Conservation (phyloP, 35 echinoderm and acorn worm species). For the Apostichopus japonicus region DNA sequence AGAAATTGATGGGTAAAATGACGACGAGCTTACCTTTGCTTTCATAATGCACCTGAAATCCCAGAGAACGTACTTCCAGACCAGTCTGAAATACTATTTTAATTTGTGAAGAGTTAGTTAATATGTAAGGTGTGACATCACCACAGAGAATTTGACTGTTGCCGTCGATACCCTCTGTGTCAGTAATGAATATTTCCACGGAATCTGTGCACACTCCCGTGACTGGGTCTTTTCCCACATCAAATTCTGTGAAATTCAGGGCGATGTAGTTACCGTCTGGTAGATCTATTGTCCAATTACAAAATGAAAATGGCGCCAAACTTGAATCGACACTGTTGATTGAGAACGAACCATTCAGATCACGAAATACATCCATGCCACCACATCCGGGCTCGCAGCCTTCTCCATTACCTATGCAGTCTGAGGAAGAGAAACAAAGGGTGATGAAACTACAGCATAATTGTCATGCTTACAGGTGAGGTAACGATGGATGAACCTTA, state of each 20-base stretch:
- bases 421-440: not conserved
- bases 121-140: constrained; percentile 49
- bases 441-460: too few species aligned
- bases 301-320: constrained; percentile 73
- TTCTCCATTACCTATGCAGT: constrained; percentile 59
- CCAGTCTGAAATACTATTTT: constrained; percentile 76
- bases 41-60: constrained; percentile 71
- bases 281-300: constrained; percentile 70
- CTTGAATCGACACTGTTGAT: constrained; percentile 50
- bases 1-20: too few species aligned
- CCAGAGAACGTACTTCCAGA: constrained; percentile 68
- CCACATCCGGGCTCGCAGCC: constrained; percentile 79
- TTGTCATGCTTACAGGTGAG: too few species aligned
- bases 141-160: constrained; percentile 71
- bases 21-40: constrained; percentile 60
- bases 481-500: too few species aligned
- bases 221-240: constrained; percentile 26
- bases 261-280: constrained; percentile 60
- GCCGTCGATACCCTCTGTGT: not conserved
- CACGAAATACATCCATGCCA: constrained; percentile 45
- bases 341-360: constrained; percentile 57
- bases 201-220: constrained; percentile 65
- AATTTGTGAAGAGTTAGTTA: constrained; percentile 67
- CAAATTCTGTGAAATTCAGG: constrained; percentile 81
- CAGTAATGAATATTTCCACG: constrained; percentile 52